phyloP scores from a whole-genome alignment of 2,888 invertebrate species.

The Bursaphelenchus okinawaensis region DNA sequence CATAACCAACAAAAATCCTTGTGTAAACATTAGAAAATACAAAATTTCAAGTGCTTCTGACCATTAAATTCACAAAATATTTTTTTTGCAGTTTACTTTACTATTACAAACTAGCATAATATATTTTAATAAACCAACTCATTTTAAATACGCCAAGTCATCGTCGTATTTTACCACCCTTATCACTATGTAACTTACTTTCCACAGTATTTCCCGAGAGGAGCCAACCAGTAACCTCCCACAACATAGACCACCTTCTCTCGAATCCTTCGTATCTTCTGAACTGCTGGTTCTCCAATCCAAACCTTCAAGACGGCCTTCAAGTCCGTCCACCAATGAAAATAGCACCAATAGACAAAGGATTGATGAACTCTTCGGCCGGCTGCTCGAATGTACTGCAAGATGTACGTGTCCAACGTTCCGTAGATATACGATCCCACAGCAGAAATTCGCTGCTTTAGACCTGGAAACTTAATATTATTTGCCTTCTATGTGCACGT shows the following conservation, averaged over 20 bases:
- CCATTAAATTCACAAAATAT: too few relatives aligned
- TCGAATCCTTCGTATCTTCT: conserved; percentile 16
- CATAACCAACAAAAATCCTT: neutral
- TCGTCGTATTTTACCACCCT: neutral
- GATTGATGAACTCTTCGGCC: neutral
- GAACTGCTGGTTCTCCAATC: conserved; percentile 15
- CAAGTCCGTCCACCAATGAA: conserved; percentile 49
- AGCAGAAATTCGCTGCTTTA: neutral
- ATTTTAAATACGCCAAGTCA: neutral
- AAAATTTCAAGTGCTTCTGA: conserved; percentile 8
- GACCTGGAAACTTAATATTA: conserved; percentile 1
- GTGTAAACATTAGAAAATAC: neutral
- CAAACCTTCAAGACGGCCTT: conserved; percentile 25
- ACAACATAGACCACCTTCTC: conserved; percentile 30
- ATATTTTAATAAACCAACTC: too few relatives aligned
- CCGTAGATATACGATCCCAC: neutral
- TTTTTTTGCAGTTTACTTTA: too few relatives aligned
- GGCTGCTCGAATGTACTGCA: conserved; percentile 18
- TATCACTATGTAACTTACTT: conserved; percentile 13
- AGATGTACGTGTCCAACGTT: conserved; percentile 15
- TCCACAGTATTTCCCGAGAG: conserved; percentile 11
- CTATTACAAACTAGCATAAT: too few relatives aligned
- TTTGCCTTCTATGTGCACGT: too few relatives aligned
- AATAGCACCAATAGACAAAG: conserved; percentile 47
- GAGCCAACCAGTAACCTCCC: conserved; percentile 36